Evolutionary conservation across 2,888 invertebrate genomes (phyloP), one percentile per base, ranked within the genome.

Genomic region (Ditylenchus weischeri): DNA sequence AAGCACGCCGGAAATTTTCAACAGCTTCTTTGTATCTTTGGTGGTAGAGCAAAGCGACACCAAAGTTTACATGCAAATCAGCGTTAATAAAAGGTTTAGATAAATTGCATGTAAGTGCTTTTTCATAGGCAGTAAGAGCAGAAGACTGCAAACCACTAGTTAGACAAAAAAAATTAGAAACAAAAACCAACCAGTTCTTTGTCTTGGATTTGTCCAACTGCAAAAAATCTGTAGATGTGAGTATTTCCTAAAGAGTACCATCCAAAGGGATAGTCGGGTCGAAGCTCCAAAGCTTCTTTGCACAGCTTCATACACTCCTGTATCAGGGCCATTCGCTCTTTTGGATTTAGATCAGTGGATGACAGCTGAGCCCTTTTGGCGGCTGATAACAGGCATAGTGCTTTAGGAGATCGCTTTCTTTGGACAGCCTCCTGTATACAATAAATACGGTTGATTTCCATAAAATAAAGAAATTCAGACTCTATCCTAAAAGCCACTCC

Each of bases 241-340:
- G 68, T 68, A 47, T 68, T 68, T 29, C 47, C 68, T 64, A 70
- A 38, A 10, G 68, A 70, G 49, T 69, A 69, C 51, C 64, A 68
- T 21, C 60, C 70, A 50, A 64, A 64, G 7, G 64, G 47, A 47
- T 64, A 70, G 18, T 23, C 58, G 13, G 66, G 66, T 10, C 57
- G 57, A 7, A 54, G 36, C 23, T 64, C 54, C 21, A 68, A 10
- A n/a, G 59, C 58, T 23, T 36, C 23, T 59, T 69, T 64, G 50
- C 64, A 64, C 13, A 64, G 7, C 29, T 49, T 50, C 15, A 69
- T 19, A n/a, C 58, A 58, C 29, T 63, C 35, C 35, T 50, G 35
- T 48, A 63, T 59, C 47, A 57, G 29, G n/a, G 38, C 43, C 13
- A 69, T 62, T 29, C 64, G 36, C 51, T 29, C 62, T 35, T 35